These are phyloP conservation scores for Aphelenchoides fujianensis DNA, from an alignment of 1,140 invertebrate genomes.

Conservation along the genomic window DNA sequence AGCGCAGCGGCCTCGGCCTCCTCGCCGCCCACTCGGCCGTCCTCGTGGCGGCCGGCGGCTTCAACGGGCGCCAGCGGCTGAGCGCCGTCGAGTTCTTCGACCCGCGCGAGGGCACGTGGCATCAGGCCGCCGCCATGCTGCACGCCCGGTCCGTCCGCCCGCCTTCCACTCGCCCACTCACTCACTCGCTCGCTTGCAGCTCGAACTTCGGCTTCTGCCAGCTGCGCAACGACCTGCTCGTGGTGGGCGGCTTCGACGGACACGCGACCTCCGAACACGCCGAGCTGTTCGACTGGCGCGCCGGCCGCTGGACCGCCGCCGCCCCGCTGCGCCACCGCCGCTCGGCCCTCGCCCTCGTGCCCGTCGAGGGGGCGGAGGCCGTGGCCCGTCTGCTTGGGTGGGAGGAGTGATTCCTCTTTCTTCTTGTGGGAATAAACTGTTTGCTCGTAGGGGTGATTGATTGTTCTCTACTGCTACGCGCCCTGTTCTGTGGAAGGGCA, in stretches of 20 bases:
- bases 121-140: not conserved
- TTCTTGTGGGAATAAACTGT: too few species aligned
- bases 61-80: not conserved
- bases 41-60: not conserved
- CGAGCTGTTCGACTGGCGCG: not conserved
- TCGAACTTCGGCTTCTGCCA: not conserved
- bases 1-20: not conserved
- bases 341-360: not conserved
- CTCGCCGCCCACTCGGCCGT: not conserved
- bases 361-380: too few species aligned
- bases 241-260: not conserved
- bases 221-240: not conserved
- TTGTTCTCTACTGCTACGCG: too few species aligned
- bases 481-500: too few species aligned
- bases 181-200: not conserved
- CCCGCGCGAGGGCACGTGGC: not conserved
- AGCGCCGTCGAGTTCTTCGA: not conserved
- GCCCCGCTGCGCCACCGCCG: not conserved
- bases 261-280: not conserved
- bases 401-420: too few species aligned
- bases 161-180: not conserved
- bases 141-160: not conserved
- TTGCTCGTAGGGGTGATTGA: too few species aligned
- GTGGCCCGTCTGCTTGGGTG: too few species aligned
- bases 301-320: not conserved